Evolutionary conservation across 2,888 invertebrate species (phyloP), one percentile per base, ranked within the genome.

Genomic region (Scelioninae gen. 2): DNA sequence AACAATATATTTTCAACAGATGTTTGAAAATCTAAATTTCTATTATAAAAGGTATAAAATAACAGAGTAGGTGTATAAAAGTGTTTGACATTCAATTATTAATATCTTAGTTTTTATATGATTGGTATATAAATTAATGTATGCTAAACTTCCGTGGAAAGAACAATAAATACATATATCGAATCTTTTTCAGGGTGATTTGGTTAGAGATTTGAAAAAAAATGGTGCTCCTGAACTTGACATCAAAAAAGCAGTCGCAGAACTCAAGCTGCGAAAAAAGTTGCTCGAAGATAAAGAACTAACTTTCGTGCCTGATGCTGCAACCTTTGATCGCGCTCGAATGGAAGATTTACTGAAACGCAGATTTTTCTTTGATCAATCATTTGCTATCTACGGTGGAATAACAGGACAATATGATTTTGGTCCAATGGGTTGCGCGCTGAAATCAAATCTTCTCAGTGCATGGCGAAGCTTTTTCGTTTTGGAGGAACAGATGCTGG

Each of bases 381-480:
- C 98, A 0, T 99, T 99, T 88, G 96, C 98, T 0, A 99, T 99
- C 81, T 99, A 99, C 88, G 99, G 99, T 78, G 99, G 98, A 33
- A 92, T 94, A 28, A 92, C 93, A 25, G 94, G 98, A 0, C 96
- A 98, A 83, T 98, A 95, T 87, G 99, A 99, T 87, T 99, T 97
- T 86, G 99, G 99, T 0, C 99, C 99, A 0, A 98, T 99, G 97
- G 99, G 99, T 1, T 99, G 98, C 88, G 97, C 98, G 0, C 91
- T 98, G 69, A 99, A 99, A 87, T 92, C 96, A 15, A 99, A 99
- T 85, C 91, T 99, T 84, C 88, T 99, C 28, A 92, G 93, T 81
- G 88, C 92, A 4, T 99, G 99, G 99, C 90, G 98, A 73, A 96
- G 94, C 80, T 96, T 94, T 87, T 99, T 99, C 84, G 93, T 99